phyloP scores from a whole-genome alignment of 2,888 invertebrate genomes.

The Aleiodes testaceus region DNA sequence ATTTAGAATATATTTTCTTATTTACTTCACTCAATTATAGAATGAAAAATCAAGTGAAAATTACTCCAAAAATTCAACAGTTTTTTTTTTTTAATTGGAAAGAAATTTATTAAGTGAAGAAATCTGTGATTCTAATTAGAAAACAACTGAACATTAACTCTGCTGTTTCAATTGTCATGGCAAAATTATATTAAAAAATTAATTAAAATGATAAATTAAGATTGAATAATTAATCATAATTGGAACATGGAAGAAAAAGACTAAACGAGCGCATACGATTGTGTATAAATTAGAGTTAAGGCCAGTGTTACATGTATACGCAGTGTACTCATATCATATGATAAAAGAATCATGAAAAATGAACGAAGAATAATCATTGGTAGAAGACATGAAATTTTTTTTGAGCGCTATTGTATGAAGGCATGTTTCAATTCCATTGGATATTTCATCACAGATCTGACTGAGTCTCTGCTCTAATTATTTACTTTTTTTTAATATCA shows the following conservation, averaged over 20 bases:
- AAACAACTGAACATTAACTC: conserved; percentile 14
- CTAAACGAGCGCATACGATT: conserved; percentile 46
- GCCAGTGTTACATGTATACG: conserved; percentile 73
- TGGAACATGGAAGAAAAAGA: not conserved
- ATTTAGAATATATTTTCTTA: not conserved
- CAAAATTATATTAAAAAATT: conserved; percentile 48
- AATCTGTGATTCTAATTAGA: no score
- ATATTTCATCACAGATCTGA: conserved; percentile 34
- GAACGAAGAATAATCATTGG: conserved; percentile 20
- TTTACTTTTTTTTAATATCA: conserved; percentile 26
- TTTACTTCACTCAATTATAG: conserved; percentile 1
- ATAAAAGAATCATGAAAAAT: conserved; percentile 40
- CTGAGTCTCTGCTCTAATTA: conserved; percentile 27
- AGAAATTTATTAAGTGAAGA: no score
- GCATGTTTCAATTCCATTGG: conserved; percentile 46
- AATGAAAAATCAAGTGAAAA: not conserved
- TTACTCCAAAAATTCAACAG: no score
- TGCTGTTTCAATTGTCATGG: conserved; percentile 7
- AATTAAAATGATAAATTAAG: not conserved
- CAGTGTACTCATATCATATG: conserved; percentile 72
- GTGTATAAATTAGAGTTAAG: conserved; percentile 72
- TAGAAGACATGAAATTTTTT: conserved; percentile 42
- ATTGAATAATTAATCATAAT: conserved; percentile 16
- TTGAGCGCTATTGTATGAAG: conserved; percentile 43
- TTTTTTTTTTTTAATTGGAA: no score